Base-by-base conservation (phyloP, 1,140 invertebrate genomes). In the Drosophila fuyamai region DNA sequence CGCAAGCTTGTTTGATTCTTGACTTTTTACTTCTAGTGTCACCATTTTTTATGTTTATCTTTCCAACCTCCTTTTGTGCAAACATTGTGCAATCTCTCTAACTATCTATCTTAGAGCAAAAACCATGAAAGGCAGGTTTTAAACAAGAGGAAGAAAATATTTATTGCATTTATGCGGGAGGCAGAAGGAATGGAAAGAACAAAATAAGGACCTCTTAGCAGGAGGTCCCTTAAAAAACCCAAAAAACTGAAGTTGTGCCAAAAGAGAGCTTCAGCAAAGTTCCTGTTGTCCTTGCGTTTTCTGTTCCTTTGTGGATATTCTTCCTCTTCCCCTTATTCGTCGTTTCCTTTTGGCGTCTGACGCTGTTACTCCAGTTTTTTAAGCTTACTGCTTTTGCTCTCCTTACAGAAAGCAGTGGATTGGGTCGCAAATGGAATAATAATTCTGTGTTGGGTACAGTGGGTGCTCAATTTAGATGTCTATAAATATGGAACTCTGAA, bases 131-230 rank as follows among this genome's bases (percentile, higher is more conserved):
- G 29, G 29, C 6, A 32, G 29, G 29, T 8, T 32, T 12, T 14
- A 27, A 35, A 16, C 1, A 65, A 44, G 67, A 55, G 51, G 63
- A 60, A 59, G 57, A 67, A 76, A 73, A 80, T 57, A 79, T 84
- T 83, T 83, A 83, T 84, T 80, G 66, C 81, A 84, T 80, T 84
- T 84, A 73, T 84, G 66, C 66, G 48, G 76, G 56, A 35, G 13
- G 44, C 29, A 36, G 35, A 36, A 47, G 35, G 36, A 47, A 59
- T 6, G 51, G 5, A 16, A 35, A 23, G 8, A 66, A 47, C 35
- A 58, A 50, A 62, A 47, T 47, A 62, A 66, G 46, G 40, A 60
- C 60, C 43, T 36, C 48, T 32, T 46, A 72, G 66, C 56, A 60
- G 53, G 56, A 67, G 35, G 35, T 35, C 7, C 46, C 18, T 13